A percentile compares a stretch with the other conserved stretches of the same genome.
Conservation (phyloP, 2,113 vertebrate genomes). For the Carassius gibelio region DNA sequence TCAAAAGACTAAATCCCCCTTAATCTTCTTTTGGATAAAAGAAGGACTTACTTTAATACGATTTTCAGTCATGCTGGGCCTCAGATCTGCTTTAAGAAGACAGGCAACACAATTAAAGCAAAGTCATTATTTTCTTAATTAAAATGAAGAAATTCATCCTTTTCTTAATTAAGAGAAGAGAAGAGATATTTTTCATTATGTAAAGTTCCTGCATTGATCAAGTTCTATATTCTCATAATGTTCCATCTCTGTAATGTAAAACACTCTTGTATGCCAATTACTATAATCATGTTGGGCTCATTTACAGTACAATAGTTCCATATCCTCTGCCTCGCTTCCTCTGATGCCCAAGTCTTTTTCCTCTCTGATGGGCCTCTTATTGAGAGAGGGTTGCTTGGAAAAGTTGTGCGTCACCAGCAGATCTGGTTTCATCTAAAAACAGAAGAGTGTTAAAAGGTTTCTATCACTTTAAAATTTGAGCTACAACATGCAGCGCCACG, state of each 20-base stretch:
- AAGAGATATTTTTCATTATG: background rate
- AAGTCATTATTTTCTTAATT: constrained; percentile 49
- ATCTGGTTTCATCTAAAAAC: background rate
- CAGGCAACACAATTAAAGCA: constrained; percentile 29
- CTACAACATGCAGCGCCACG: background rate
- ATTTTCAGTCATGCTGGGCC: constrained; percentile 5
- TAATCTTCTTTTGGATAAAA: background rate
- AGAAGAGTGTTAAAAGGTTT: background rate
- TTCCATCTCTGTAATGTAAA: constrained; percentile 17
- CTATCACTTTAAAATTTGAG: background rate
- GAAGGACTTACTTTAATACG: constrained; percentile 14
- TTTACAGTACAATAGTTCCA: constrained; percentile 6
- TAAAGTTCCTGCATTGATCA: background rate
- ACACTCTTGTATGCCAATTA: background rate
- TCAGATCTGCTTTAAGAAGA: constrained; percentile 22
- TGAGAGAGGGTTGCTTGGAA: background rate
- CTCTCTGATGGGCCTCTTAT: background rate
- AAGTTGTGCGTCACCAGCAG: background rate
- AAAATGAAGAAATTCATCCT: constrained; percentile 7
- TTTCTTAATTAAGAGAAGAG: background rate
- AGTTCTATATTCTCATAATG: background rate
- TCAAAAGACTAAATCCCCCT: background rate
- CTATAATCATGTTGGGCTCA: background rate
- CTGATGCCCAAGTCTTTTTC: background rate
- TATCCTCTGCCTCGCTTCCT: background rate